Evolutionary conservation across 1,140 invertebrate species (phyloP).

Genomic region (Orchestia grillus): DNA sequence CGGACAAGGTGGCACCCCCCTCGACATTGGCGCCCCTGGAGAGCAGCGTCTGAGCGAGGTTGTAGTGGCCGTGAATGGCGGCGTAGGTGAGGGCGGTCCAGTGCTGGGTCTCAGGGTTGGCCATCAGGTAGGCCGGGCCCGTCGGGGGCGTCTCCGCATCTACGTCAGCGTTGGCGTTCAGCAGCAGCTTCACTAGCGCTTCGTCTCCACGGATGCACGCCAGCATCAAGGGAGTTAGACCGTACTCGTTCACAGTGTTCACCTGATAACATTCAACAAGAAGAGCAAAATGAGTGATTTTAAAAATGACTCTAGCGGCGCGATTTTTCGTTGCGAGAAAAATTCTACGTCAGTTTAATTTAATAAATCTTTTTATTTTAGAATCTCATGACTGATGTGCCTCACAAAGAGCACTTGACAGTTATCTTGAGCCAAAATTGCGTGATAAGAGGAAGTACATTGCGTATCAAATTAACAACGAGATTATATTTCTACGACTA

Average conservation of each 20-base stretch:
- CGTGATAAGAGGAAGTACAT: no score
- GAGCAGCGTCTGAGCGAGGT: conserved; percentile 76
- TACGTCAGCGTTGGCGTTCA: conserved; percentile 84
- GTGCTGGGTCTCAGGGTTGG: conserved; percentile 81
- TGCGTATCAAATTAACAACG: no score
- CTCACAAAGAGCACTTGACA: no score
- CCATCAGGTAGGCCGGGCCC: conserved; percentile 69
- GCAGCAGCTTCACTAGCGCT: conserved; percentile 77
- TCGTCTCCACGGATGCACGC: conserved; percentile 85
- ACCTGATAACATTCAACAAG: conserved; percentile 67
- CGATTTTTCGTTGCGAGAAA: no score
- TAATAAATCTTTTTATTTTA: no score
- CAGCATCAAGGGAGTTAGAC: conserved; percentile 86
- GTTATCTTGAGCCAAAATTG: no score
- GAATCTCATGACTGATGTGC: no score
- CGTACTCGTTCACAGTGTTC: conserved; percentile 84
- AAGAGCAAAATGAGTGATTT: background rate
- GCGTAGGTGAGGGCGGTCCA: conserved; percentile 85
- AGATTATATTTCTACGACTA: no score
- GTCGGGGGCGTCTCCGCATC: conserved; percentile 80
- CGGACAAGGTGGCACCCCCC: conserved; percentile 83
- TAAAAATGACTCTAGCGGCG: no score
- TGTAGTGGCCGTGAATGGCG: conserved; percentile 75
- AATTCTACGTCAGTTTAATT: no score
- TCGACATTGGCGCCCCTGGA: conserved; percentile 87